Percentiles rank a stretch among this genome's conserved stretches.
phyloP scores from a whole-genome alignment of 2,888 invertebrate genomes.

The Athripsodes cinereus region DNA sequence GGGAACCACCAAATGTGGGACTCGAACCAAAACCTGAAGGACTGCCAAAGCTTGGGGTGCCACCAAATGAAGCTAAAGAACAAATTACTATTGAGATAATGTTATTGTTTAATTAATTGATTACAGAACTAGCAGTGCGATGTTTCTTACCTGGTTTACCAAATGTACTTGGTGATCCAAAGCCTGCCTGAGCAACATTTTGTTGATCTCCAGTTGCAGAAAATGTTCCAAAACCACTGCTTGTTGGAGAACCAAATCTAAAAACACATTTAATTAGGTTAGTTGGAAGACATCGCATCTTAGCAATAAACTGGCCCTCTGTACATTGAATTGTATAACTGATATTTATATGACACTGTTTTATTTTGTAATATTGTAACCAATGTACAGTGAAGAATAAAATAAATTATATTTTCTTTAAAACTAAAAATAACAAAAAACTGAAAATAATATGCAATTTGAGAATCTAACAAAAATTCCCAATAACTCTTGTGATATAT shows the following conservation, averaged over 20 bases:
- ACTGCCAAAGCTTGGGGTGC: constrained; percentile 28
- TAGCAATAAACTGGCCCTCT: background rate
- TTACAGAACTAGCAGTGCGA: background rate
- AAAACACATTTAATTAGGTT: background rate
- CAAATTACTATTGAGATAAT: background rate
- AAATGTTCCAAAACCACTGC: constrained; percentile 21
- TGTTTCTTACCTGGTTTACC: constrained; percentile 30
- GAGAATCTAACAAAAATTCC: no score
- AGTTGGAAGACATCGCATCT: background rate
- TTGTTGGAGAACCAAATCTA: constrained; percentile 22
- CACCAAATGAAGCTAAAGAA: constrained; percentile 19
- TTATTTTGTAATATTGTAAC: no score
- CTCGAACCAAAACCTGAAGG: constrained; percentile 38
- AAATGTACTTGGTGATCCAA: constrained; percentile 27
- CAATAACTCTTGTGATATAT: no score
- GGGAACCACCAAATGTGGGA: constrained; percentile 45
- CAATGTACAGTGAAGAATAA: no score
- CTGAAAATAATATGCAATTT: no score
- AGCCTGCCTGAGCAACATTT: constrained; percentile 21
- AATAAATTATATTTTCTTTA: background rate
- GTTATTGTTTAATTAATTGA: background rate
- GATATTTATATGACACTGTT: background rate
- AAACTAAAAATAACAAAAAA: background rate
- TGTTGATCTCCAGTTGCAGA: constrained; percentile 18
- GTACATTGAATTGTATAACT: no score